A percentile compares a stretch with the other conserved stretches of the same genome.
Evolutionary conservation across 2,888 invertebrate species (phyloP).

Genomic region (Buathra laborator): DNA sequence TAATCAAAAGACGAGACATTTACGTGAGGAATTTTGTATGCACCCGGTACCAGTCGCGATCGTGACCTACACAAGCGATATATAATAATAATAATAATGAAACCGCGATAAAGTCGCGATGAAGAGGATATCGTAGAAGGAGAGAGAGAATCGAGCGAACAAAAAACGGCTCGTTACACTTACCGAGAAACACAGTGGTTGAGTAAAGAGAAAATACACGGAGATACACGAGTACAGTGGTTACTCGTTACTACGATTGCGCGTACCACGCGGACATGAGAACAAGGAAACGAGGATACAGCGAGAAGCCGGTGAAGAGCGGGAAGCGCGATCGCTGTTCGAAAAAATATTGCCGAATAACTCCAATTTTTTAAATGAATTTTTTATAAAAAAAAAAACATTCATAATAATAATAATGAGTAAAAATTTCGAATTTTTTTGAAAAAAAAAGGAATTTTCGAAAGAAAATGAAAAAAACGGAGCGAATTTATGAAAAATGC

Average conservation of each 20-base stretch:
- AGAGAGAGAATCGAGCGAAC: background rate
- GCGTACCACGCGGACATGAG: constrained; percentile 26
- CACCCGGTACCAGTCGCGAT: constrained; percentile 1
- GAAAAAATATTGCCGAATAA: background rate
- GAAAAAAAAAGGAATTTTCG: background rate
- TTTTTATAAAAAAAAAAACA: background rate
- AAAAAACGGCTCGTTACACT: constrained; percentile 2
- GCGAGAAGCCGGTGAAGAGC: constrained; percentile 13
- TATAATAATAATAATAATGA: constrained; percentile 19
- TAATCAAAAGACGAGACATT: background rate
- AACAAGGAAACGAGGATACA: constrained; percentile 6
- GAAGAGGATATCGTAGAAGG: background rate
- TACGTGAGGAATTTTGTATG: background rate
- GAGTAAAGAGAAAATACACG: background rate
- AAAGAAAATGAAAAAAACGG: background rate
- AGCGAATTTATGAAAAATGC: background rate
- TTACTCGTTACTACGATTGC: background rate
- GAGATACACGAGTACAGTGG: constrained; percentile 8
- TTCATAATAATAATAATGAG: background rate
- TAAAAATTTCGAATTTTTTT: background rate
- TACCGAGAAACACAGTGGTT: background rate
- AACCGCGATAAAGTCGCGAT: background rate
- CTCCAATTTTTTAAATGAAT: background rate
- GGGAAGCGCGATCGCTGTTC: background rate
- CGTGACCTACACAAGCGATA: constrained; percentile 46